Evolutionary conservation across 2,888 invertebrate species (phyloP).

Genomic region (Apoderus coryli): DNA sequence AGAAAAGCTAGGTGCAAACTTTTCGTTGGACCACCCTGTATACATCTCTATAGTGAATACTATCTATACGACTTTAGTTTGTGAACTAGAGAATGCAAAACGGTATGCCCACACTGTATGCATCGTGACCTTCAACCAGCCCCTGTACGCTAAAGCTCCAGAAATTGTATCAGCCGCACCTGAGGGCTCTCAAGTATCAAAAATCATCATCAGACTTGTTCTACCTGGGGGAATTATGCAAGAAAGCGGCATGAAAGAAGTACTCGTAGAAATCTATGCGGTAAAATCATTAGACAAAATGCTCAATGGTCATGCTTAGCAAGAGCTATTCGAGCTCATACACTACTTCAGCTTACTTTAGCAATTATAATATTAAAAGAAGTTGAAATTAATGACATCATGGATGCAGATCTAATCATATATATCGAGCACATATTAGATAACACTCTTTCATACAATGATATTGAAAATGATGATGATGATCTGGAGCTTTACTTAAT

Average conservation of each 20-base stretch:
- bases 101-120: constrained; percentile 6
- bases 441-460: constrained; percentile 21
- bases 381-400: constrained; percentile 20
- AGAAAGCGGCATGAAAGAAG: constrained; percentile 28
- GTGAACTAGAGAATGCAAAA: constrained; percentile 10
- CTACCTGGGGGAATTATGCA: constrained; percentile 27
- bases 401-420: constrained; percentile 19
- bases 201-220: constrained; percentile 21
- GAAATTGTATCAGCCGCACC: constrained; percentile 13
- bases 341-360: constrained; percentile 24
- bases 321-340: constrained; percentile 19
- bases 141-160: constrained; percentile 10
- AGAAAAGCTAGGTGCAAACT: no score
- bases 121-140: constrained; percentile 14
- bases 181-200: constrained; percentile 22
- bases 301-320: constrained; percentile 23
- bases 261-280: constrained; percentile 17
- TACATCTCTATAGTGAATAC: no score
- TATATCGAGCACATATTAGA: constrained; percentile 18
- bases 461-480: constrained; percentile 24
- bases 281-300: constrained; percentile 22
- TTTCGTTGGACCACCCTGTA: no score
- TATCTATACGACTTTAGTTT: constrained; percentile 16
- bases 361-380: constrained; percentile 22
- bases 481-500: constrained; percentile 21